Base-by-base conservation (phyloP, 2,888 invertebrate genomes). In the Aquatica leii region DNA sequence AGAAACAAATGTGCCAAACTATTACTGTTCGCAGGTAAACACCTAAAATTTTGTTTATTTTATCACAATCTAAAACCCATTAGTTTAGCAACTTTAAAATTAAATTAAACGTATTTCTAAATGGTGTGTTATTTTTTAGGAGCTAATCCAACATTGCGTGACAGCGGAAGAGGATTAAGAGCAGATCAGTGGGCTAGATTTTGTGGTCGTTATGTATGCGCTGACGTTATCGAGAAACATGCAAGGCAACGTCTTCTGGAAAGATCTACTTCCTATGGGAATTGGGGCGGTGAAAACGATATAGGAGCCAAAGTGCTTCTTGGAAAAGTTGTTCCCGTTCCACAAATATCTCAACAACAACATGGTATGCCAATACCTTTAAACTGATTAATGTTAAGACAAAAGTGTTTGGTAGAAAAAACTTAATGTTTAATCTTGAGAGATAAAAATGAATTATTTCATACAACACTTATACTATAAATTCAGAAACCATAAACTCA, bases 151-250 rank as follows among this genome's bases (percentile, higher is more conserved):
- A 86, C 87, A 9, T 81, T 89, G 67, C 82, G 88, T 50, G 91
- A 91, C 77, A 84, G 86, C 69, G 89, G 90, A 0, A 83, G 90
- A 50, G 88, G 89, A 11, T 80, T 90, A 46, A 84, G 89, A 62
- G 90, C 92, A 0, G 88, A 89, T 72, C 90, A 91, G 78, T 92
- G 91, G 91, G 91, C 91, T 1, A 81, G 88, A 68, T 90, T 87
- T 77, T 91, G 90, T 75, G 90, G 91, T 9, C 84, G 91, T 46
- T 86, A 88, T 75, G 85, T 87, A 35, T 89, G 89, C 74, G 88
- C 90, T 1, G 90, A 90, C 74, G 86, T 89, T 67, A 90, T 92
- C 68, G 88, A 89, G 70, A 88, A 88, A 74, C 87, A 87, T 75
- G 85, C 86, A 3, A 82, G 86, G 60, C 85, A 86, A 71, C 81